Base-by-base conservation (phyloP, 2,888 invertebrate species). In the Acleris literana region DNA sequence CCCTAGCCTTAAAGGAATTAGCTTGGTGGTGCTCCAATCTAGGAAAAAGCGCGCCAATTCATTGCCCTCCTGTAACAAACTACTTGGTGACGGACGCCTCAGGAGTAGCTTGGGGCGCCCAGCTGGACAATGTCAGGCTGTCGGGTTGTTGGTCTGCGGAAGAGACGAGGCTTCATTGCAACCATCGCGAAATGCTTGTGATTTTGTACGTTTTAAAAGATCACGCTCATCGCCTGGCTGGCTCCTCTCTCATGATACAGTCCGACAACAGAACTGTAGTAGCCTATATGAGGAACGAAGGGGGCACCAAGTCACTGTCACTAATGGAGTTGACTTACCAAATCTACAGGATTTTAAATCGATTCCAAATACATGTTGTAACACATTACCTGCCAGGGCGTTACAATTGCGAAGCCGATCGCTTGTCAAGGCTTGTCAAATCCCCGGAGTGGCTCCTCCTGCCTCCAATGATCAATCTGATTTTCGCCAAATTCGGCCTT, bases 341-440 rank as follows among this genome's bases (percentile, higher is more conserved):
- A 20, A 20, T 20, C 20, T 20, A 20, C 1, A 20, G 20, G 20
- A 20, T 20, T 20, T 20, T 20, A 20, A 2, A 20, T 20, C 20
- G 20, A 20, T 20, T 2, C 20, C 20, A 20, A 20, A 20, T 20
- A 20, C 20, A 20, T 20, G 20, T 20, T 20, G 20, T 20, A 20
- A 20, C 20, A 20, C 20, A 20, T 20, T 20, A 20, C 20, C 20
- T 20, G 20, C 20, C 20, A 20, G 20, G 53, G 16, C 25, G 53
- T 5, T 53, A n/a, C 53, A 53, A 53, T n/a, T 5, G 53, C 25
- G 53, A 53, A 29, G 53, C 53, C 25, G 53, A 53, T 53, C 29
- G 29, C 29, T n/a, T 53, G n/a, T 53, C 53, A 17, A 11, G 53
- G 2, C 29, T 53, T 16, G 7, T 16, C 16, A 17, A n/a, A n/a